A percentile compares a stretch with the other conserved stretches of the same genome.
phyloP scores from a whole-genome alignment of 2,113 vertebrate genomes.

The Sinocyclocheilus grahami region DNA sequence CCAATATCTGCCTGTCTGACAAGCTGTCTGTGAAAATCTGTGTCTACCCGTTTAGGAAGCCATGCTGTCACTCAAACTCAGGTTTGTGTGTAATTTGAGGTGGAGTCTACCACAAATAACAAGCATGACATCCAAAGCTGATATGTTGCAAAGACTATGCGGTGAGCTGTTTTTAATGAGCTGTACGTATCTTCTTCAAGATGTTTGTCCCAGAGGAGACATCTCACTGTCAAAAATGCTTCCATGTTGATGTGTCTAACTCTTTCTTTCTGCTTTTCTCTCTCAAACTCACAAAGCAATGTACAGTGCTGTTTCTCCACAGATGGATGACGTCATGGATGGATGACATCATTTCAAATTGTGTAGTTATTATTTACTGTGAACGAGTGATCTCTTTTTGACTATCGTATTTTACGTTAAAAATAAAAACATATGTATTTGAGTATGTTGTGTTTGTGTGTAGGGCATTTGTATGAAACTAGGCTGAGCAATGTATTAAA shows the following conservation, averaged over 20 bases:
- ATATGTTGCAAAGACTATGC: constrained; percentile 27
- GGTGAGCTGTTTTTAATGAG: constrained; percentile 50
- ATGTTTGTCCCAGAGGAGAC: constrained; percentile 39
- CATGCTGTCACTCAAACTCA: constrained; percentile 37
- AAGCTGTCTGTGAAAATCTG: constrained; percentile 45
- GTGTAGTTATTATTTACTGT: no score
- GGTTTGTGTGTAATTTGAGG: constrained; percentile 25
- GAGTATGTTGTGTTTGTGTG: background rate
- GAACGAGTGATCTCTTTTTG: no score
- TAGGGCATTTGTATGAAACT: background rate
- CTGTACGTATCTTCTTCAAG: constrained; percentile 32
- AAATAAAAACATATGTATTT: background rate
- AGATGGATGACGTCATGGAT: no score
- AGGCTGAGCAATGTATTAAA: background rate
- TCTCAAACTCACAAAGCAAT: constrained; percentile 7
- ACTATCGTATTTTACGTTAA: background rate
- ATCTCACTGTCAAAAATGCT: constrained; percentile 39
- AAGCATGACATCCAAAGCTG: constrained; percentile 41
- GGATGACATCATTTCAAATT: no score
- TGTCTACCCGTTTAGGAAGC: constrained; percentile 9
- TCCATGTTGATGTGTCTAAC: constrained; percentile 23
- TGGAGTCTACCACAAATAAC: constrained; percentile 24
- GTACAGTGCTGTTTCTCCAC: background rate
- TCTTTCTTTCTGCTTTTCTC: constrained; percentile 4
- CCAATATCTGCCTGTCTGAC: constrained; percentile 23